Evolutionary conservation across 1,140 invertebrate species (phyloP), one percentile per base, ranked within the genome.

Genomic region (Drosophila bocqueti): DNA sequence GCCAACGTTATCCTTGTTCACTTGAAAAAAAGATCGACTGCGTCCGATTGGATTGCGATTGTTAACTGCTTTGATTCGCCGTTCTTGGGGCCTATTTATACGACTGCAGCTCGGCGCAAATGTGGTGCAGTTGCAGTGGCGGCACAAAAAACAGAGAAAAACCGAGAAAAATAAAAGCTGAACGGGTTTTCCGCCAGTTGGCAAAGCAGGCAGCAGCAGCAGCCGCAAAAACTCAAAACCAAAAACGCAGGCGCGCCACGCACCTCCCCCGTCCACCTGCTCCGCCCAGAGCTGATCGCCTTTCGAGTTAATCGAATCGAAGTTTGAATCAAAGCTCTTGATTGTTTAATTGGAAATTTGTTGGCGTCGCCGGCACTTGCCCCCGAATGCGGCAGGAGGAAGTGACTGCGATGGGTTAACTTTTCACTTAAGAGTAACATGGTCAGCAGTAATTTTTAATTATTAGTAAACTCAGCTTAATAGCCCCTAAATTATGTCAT

Each of bases 21-120:
- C 58, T 50, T 40, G 67, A 76, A 76, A 76, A 74, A 79, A 86
- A 49, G 15, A 61, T 50, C 50, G 18, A 46, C 46, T 75, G 11
- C n/a, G 26, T 49, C 57, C 76, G 54, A 43, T 59, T 50, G 13
- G 49, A 40, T 61, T 71, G 46, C 55, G 65, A 63, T 62, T 60
- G 61, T 54, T 80, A 91, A 91, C 89, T 91, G 89, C 83, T 75
- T 85, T 85, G 76, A 54, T 66, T 40, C 57, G 76, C 81, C 67
- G 76, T 91, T 91, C 90, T 91, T 85, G 82, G 84, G 66, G 84
- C 72, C 66, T 92, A 91, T 91, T 91, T 91, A 91, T 91, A 91
- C 68, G 38, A 34, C 59, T 52, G 13, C 60, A n/a, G 46, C 78
- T 72, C 76, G 59, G 62, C 55, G 65, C 50, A 67, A 85, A 81